These are phyloP conservation scores for Hapalemur alaotrensis DNA, from an alignment of 2,797 vertebrate genomes.

Conservation along the genomic window DNA sequence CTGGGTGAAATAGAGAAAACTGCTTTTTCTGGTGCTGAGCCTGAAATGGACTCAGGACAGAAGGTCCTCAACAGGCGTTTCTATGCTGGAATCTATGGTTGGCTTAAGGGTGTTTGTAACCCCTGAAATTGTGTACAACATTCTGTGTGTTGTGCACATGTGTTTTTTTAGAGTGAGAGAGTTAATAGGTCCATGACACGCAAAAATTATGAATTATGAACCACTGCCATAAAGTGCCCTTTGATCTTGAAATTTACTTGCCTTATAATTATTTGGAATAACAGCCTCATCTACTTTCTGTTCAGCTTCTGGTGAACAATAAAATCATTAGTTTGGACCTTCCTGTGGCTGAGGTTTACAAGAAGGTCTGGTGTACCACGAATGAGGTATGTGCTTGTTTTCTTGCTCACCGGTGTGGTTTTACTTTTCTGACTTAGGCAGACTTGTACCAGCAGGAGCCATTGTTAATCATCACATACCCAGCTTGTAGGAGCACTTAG, in stretches of 20 bases:
- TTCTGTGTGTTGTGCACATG: not conserved
- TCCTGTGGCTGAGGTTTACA: constrained; percentile 97
- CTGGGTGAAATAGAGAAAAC: not conserved
- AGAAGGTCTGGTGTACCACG: constrained; percentile 99
- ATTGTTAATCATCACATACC: too few relatives aligned
- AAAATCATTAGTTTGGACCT: constrained; percentile 99
- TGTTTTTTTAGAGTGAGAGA: not conserved
- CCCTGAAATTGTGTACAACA: not conserved
- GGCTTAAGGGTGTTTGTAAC: not conserved
- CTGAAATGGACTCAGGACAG: not conserved
- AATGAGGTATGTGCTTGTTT: constrained; percentile 91
- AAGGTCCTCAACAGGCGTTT: not conserved
- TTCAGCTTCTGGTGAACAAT: constrained; percentile 97
- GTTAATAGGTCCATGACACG: not conserved
- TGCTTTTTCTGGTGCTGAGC: not conserved
- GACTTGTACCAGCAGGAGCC: not conserved
- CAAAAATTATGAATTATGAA: not conserved
- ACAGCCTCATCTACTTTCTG: constrained; percentile 16
- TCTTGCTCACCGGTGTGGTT: not conserved
- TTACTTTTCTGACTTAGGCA: not conserved
- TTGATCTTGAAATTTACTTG: constrained; percentile 23
- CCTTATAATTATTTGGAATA: constrained; percentile 5
- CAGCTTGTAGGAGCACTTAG: not conserved
- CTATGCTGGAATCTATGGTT: not conserved
- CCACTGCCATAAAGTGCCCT: not conserved